Evolutionary conservation across 2,888 invertebrate genomes (phyloP).

Genomic region (Tetragonisca angustula): DNA sequence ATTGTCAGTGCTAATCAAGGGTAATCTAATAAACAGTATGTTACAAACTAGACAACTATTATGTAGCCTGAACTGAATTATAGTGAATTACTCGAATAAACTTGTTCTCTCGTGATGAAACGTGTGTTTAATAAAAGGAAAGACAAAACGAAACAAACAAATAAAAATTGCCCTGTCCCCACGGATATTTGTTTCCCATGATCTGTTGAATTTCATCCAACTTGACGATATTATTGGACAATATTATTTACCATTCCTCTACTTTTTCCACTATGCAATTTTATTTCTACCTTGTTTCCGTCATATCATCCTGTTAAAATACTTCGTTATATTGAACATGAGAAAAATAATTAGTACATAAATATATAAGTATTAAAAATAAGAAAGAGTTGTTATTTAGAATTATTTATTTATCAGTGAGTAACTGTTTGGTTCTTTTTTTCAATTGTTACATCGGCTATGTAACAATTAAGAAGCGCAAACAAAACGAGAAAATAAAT

Average conservation of each 20-base stretch:
- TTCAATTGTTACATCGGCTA: too few relatives aligned
- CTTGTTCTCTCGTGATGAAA: constrained; percentile 79
- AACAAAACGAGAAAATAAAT: too few relatives aligned
- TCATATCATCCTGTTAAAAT: too few relatives aligned
- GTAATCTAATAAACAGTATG: constrained; percentile 78
- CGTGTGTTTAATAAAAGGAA: constrained; percentile 30
- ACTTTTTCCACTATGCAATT: neutral
- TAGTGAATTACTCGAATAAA: constrained; percentile 82
- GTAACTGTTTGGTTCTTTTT: too few relatives aligned
- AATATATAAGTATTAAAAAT: too few relatives aligned
- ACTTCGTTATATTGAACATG: too few relatives aligned
- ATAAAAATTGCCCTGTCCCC: neutral
- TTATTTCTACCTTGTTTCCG: too few relatives aligned
- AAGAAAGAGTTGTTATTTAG: too few relatives aligned
- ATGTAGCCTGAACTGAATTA: constrained; percentile 78
- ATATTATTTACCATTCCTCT: neutral
- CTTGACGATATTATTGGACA: neutral
- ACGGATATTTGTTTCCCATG: neutral
- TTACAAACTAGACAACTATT: constrained; percentile 75
- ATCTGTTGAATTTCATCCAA: neutral
- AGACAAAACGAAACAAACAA: neutral
- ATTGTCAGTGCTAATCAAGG: constrained; percentile 77
- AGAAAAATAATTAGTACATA: too few relatives aligned
- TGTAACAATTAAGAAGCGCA: too few relatives aligned
- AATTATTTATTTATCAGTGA: too few relatives aligned